phyloP scores from a whole-genome alignment of 2,888 invertebrate species.

The Tridacna crocea region DNA sequence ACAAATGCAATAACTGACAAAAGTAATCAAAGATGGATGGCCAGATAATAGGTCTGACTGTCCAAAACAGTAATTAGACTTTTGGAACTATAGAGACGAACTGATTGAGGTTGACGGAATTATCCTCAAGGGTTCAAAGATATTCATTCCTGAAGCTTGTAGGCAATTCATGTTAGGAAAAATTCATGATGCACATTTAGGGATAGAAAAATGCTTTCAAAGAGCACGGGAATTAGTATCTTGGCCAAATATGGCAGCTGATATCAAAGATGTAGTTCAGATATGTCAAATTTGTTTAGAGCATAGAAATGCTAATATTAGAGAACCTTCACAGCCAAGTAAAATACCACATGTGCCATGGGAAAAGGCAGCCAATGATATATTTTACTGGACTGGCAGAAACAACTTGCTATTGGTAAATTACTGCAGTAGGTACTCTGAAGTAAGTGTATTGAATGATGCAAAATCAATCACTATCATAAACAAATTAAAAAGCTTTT shows the following conservation, averaged over 20 bases:
- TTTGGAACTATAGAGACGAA: constrained; percentile 50
- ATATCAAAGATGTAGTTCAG: constrained; percentile 26
- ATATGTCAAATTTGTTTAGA: constrained; percentile 44
- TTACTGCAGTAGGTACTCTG: constrained; percentile 43
- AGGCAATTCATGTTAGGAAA: constrained; percentile 33
- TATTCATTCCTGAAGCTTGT: constrained; percentile 35
- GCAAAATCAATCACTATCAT: constrained; percentile 37
- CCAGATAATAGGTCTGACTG: constrained; percentile 37
- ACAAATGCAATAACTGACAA: constrained; percentile 36
- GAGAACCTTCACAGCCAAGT: constrained; percentile 44
- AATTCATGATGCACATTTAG: too few species aligned
- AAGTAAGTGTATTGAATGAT: constrained; percentile 9
- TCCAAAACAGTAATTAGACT: constrained; percentile 23
- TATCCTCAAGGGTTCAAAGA: constrained; percentile 44
- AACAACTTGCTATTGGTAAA: constrained; percentile 52
- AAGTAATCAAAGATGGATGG: constrained; percentile 49
- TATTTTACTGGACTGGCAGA: constrained; percentile 46
- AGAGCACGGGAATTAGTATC: constrained; percentile 42
- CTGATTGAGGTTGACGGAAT: constrained; percentile 38
- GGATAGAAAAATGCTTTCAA: constrained; percentile 28
- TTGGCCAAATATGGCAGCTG: constrained; percentile 40
- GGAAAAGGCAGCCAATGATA: constrained; percentile 54
- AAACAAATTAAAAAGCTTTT: constrained; percentile 42
- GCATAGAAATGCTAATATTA: constrained; percentile 41
- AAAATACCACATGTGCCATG: constrained; percentile 51